These are phyloP conservation scores for Ptychochromis oligacanthus DNA, from an alignment of 2,113 vertebrate genomes.

Conservation along the genomic window DNA sequence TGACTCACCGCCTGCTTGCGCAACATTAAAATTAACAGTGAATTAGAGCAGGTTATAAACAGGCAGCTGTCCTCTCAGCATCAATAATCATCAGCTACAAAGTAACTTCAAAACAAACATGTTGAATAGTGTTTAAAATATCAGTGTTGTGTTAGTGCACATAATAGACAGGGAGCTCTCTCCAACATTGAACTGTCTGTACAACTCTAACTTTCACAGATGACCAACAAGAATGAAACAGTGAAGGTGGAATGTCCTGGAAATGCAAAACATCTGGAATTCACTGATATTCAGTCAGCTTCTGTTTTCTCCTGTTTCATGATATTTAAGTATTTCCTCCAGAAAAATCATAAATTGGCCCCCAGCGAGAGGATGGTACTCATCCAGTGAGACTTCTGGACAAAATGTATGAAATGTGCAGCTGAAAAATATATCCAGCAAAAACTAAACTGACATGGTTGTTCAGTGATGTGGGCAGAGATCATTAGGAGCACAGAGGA, in stretches of 20 bases:
- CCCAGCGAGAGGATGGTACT: neutral
- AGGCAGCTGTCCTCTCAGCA: slow-evolving; percentile 39
- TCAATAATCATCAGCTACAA: slow-evolving; percentile 42
- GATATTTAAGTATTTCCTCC: neutral
- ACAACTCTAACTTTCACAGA: slow-evolving; percentile 3
- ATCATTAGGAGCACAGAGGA: neutral
- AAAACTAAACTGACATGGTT: neutral
- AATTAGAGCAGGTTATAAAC: slow-evolving; percentile 42
- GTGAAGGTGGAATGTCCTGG: slow-evolving; percentile 42
- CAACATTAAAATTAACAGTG: slow-evolving; percentile 12
- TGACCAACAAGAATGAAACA: slow-evolving; percentile 9
- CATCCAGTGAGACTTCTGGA: neutral
- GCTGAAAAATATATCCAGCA: slow-evolving; percentile 2
- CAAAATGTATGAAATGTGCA: neutral
- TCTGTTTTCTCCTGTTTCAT: neutral
- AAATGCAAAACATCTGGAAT: slow-evolving; percentile 27
- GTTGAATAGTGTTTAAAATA: slow-evolving; percentile 66
- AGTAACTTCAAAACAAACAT: slow-evolving; percentile 44
- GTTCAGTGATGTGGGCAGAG: neutral
- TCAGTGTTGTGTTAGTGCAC: slow-evolving; percentile 58
- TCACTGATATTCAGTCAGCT: neutral
- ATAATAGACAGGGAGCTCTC: slow-evolving; percentile 19
- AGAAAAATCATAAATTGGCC: neutral
- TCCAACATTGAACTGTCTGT: slow-evolving; percentile 15
- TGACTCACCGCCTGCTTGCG: neutral